Evolutionary conservation across 2,113 vertebrate genomes (phyloP).

Genomic region (Symphodus melops): DNA sequence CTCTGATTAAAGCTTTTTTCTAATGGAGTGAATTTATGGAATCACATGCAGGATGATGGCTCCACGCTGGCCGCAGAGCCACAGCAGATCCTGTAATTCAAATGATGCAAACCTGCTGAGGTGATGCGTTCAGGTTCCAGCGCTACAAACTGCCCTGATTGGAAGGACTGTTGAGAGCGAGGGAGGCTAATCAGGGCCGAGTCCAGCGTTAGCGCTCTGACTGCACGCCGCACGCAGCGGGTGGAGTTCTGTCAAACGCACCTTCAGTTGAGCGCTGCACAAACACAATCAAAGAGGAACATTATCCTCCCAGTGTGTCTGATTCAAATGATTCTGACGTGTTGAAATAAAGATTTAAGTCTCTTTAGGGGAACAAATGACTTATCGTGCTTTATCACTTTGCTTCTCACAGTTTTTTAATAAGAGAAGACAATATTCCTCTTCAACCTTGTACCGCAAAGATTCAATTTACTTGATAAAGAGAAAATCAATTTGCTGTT

Average conservation of each 20-base stretch:
- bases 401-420: not conserved
- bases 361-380: not conserved
- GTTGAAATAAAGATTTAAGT: not conserved
- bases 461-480: not conserved
- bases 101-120: slow-evolving; percentile 66
- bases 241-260: slow-evolving; percentile 29
- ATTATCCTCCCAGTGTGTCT: not conserved
- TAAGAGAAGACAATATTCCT: not conserved
- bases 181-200: slow-evolving; percentile 53
- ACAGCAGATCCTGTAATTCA: slow-evolving; percentile 54
- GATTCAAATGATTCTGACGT: not conserved
- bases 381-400: not conserved
- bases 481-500: not conserved
- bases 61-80: slow-evolving; percentile 31
- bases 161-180: slow-evolving; percentile 61
- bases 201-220: slow-evolving; percentile 52
- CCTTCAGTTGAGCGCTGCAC: slow-evolving; percentile 13
- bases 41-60: not conserved
- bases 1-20: not conserved
- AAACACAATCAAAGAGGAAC: slow-evolving; percentile 24
- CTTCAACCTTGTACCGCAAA: not conserved
- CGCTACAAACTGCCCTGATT: slow-evolving; percentile 59
- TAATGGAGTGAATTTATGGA: slow-evolving; percentile 22
- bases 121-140: slow-evolving; percentile 50
- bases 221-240: slow-evolving; percentile 33